These are phyloP conservation scores for Idris sp. DNA, from an alignment of 1,140 invertebrate species.

Conservation along the genomic window DNA sequence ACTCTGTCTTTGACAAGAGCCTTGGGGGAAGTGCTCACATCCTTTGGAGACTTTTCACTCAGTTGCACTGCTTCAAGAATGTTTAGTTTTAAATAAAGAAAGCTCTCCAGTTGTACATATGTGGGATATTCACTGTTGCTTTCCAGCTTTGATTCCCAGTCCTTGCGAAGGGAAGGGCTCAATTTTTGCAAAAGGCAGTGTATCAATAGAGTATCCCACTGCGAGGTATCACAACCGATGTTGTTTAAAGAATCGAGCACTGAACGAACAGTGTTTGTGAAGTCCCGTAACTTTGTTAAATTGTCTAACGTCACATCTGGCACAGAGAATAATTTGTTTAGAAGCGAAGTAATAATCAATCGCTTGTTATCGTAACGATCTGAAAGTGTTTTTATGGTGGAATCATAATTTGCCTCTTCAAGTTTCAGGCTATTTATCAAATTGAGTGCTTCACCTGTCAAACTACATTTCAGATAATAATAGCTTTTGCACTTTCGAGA, in stretches of 20 bases:
- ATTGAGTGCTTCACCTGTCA: neutral
- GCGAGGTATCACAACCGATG: neutral
- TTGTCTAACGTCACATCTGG: neutral
- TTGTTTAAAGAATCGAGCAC: neutral
- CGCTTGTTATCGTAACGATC: slow-evolving; percentile 7
- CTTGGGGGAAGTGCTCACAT: too few relatives aligned
- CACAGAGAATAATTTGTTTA: neutral
- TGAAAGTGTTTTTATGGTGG: neutral
- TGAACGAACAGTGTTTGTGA: neutral
- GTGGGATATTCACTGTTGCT: neutral
- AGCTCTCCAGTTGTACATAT: neutral
- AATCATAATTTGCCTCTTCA: neutral
- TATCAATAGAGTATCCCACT: neutral
- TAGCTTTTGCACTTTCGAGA: too few relatives aligned
- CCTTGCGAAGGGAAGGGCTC: neutral
- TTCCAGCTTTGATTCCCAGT: neutral
- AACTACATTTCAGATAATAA: too few relatives aligned
- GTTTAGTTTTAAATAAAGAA: too few relatives aligned
- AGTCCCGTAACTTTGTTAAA: neutral
- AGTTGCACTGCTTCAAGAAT: too few relatives aligned
- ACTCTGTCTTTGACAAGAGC: too few relatives aligned
- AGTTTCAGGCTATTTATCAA: neutral
- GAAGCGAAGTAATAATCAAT: neutral
- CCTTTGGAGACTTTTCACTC: too few relatives aligned
- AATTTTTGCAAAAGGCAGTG: slow-evolving; percentile 2